These are phyloP conservation scores for Pseudomyrmex flavicornis DNA, from an alignment of 1,140 invertebrate species.

Conservation along the genomic window DNA sequence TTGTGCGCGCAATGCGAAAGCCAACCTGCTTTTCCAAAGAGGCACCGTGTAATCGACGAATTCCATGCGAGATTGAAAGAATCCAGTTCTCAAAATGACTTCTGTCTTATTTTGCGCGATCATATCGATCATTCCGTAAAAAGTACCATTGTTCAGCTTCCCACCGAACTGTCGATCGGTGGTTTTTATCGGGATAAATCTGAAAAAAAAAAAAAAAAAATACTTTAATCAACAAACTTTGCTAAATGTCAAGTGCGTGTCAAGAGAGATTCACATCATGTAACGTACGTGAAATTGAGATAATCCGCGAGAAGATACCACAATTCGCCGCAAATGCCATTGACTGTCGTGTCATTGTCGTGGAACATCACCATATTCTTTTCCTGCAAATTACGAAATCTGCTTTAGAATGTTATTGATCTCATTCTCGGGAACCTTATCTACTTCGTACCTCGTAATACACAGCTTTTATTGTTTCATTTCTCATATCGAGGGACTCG, in stretches of 20 bases:
- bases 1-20: not conserved
- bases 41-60: constrained; percentile 69
- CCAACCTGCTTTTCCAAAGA: constrained; percentile 69
- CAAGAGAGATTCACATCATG: not conserved
- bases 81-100: constrained; percentile 62
- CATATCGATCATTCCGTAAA: constrained; percentile 64
- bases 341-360: constrained; percentile 60
- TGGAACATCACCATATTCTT: constrained; percentile 59
- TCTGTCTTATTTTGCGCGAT: constrained; percentile 65
- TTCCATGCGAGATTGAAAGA: constrained; percentile 5
- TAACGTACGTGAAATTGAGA: constrained; percentile 67
- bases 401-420: too few species aligned
- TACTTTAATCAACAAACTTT: too few species aligned
- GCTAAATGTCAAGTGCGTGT: not conserved
- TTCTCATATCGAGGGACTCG: constrained; percentile 46
- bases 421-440: too few species aligned
- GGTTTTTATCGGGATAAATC: constrained; percentile 61
- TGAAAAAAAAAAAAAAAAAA: constrained; percentile 17
- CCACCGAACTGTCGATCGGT: constrained; percentile 57
- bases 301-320: constrained; percentile 53
- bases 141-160: constrained; percentile 65
- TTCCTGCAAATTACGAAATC: constrained; percentile 24
- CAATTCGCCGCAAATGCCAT: constrained; percentile 51
- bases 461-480: constrained; percentile 61
- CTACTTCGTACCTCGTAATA: constrained; percentile 55